Percentiles rank a stretch among this genome's conserved stretches.
Evolutionary conservation across 2,797 vertebrate species (phyloP).

Genomic region (Enteromius anoplus): DNA sequence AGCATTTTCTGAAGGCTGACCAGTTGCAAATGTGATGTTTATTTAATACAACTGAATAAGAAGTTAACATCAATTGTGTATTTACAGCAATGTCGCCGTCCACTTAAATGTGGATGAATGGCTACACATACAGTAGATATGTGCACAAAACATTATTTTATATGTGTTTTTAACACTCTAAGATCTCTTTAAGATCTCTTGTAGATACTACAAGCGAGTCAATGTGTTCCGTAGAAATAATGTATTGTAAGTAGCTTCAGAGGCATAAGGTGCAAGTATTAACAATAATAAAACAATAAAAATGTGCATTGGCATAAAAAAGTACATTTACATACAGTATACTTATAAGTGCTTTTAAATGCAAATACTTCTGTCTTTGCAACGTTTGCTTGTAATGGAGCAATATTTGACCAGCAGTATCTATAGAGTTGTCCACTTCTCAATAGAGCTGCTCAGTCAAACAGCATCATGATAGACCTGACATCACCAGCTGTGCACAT

Average conservation of each 20-base stretch:
- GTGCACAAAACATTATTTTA: too few relatives aligned
- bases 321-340: background rate
- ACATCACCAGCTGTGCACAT: constrained; percentile 43
- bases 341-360: background rate
- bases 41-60: background rate
- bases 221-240: background rate
- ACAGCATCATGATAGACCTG: constrained; percentile 24
- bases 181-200: background rate
- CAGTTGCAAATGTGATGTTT: background rate
- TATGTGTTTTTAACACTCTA: background rate
- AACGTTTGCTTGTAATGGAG: background rate
- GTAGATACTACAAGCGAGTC: background rate
- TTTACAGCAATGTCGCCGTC: background rate
- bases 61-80: background rate
- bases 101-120: background rate
- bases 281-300: background rate
- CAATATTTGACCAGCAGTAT: background rate
- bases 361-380: background rate
- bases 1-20: background rate
- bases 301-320: background rate
- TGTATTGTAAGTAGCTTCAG: background rate
- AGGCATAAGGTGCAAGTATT: background rate
- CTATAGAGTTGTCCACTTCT: background rate
- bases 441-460: constrained; percentile 20
- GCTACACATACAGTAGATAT: too few relatives aligned